Evolutionary conservation across 2,888 invertebrate species (phyloP).

Genomic region (Branchellion lobata): DNA sequence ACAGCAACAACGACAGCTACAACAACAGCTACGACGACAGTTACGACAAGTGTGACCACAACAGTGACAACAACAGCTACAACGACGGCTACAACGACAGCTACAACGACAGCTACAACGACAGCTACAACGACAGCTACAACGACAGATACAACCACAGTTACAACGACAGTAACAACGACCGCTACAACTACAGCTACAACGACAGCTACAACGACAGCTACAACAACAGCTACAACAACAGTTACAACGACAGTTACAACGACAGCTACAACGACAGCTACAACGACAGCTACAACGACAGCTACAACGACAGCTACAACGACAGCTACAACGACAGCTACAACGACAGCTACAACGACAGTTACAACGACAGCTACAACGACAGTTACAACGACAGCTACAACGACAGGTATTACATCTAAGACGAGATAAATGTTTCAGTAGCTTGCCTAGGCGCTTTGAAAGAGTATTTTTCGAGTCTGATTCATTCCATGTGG

Average conservation of each 20-base stretch:
- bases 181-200: not conserved
- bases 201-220: not conserved
- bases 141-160: not conserved
- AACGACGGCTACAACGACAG: not conserved
- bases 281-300: too few species aligned
- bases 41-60: not conserved
- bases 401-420: too few species aligned
- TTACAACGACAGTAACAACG: not conserved
- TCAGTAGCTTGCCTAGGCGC: too few species aligned
- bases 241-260: not conserved
- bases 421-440: too few species aligned
- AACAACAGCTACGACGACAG: not conserved
- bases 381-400: not conserved
- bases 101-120: not conserved
- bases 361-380: not conserved
- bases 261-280: too few species aligned
- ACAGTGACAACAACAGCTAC: not conserved
- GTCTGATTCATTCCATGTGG: too few species aligned
- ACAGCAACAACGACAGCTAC: not conserved
- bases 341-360: not conserved
- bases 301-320: not conserved
- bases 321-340: not conserved
- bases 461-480: too few species aligned
- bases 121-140: not conserved
- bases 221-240: not conserved